Base-by-base conservation (phyloP, 2,113 vertebrate genomes). In the Sturnus vulgaris region DNA sequence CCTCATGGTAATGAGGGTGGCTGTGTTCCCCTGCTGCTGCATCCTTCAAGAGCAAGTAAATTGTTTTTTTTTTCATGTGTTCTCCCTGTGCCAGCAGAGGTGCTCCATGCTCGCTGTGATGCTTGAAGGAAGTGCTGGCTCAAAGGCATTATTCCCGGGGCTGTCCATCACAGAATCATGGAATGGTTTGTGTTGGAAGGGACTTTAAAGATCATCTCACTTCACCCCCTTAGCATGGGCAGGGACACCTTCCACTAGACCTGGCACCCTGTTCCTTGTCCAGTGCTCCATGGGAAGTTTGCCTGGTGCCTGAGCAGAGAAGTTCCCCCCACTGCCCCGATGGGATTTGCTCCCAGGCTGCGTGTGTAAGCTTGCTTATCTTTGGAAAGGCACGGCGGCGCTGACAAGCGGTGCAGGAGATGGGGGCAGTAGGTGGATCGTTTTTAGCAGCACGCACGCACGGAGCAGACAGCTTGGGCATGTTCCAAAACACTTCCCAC, bases 401-500 rank as follows among this genome's bases (percentile, higher is more conserved):
- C 88, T 94, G 93, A 95, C 90, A 80, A 82, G 93, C 52, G 0
- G 63, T 9, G 71, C 92, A 10, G 91, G 95, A 86, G 88, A 76
- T 72, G 93, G 92, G 89, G 89, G 91, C 82, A 82, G 93, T 79
- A 91, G 95, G 91, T 94, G 92, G 96, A 90, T 97, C 64, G 80
- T 86, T 86, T 93, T 93, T 94, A 92, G 88, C 90, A 73, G 82
- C 63, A 0, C 5, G 57, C 92, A 95, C 57, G 78, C 95, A 96
- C 12, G 22, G 86, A 96, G 92, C 93, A 92, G 94, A 96, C 88
- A 92, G 92, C 93, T 95, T 96, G 97, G 93, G 92, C 94, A 90
- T 95, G 88, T 96, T 96, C 96, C 96, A 96, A 96, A 96, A 96
- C 93, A 95, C 92, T 92, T 90, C 94, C 94, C 83, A 79, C 93